Evolutionary conservation across 2,797 vertebrate species (phyloP).

Genomic region (Jordanella pulchra): DNA sequence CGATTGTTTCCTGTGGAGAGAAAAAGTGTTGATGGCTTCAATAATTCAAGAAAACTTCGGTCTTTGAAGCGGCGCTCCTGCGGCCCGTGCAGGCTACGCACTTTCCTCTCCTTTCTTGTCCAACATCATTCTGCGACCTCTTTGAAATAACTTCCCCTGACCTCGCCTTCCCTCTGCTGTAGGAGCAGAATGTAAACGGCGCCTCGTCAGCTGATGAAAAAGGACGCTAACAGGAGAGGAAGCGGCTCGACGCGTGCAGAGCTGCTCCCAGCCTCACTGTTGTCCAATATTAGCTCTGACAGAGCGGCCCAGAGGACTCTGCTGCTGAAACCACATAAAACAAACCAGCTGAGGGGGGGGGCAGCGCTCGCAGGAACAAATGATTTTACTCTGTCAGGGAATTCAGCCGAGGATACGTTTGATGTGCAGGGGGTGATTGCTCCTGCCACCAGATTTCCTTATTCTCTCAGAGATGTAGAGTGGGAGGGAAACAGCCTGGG

Average conservation of each 20-base stretch:
- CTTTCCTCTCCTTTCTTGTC: slow-evolving; percentile 50
- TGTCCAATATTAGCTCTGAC: slow-evolving; percentile 78
- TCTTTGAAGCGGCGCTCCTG: slow-evolving; percentile 62
- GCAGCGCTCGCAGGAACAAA: slow-evolving; percentile 74
- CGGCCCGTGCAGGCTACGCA: slow-evolving; percentile 49
- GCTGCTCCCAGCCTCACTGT: slow-evolving; percentile 65
- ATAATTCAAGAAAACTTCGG: slow-evolving; percentile 69
- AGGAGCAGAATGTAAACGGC: slow-evolving; percentile 40
- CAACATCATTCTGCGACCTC: slow-evolving; percentile 38
- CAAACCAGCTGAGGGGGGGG: slow-evolving; percentile 62
- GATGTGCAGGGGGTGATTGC: slow-evolving; percentile 77
- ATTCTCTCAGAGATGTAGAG: slow-evolving; percentile 75
- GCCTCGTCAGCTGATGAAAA: slow-evolving; percentile 60
- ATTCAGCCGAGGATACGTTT: slow-evolving; percentile 80
- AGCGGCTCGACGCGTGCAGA: slow-evolving; percentile 43
- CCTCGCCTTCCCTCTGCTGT: slow-evolving; percentile 41
- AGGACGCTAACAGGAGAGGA: slow-evolving; percentile 58
- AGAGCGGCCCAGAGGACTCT: slow-evolving; percentile 73
- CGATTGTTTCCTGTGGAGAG: slow-evolving; percentile 26
- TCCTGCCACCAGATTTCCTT: slow-evolving; percentile 75
- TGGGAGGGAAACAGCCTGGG: slow-evolving; percentile 71
- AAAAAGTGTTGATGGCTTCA: slow-evolving; percentile 59
- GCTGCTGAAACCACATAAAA: slow-evolving; percentile 78
- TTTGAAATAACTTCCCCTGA: slow-evolving; percentile 62
- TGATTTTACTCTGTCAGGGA: slow-evolving; percentile 80